Evolutionary conservation across 2,888 invertebrate species (phyloP), one percentile per base, ranked within the genome.

Genomic region (Aproaerema taeniolella): DNA sequence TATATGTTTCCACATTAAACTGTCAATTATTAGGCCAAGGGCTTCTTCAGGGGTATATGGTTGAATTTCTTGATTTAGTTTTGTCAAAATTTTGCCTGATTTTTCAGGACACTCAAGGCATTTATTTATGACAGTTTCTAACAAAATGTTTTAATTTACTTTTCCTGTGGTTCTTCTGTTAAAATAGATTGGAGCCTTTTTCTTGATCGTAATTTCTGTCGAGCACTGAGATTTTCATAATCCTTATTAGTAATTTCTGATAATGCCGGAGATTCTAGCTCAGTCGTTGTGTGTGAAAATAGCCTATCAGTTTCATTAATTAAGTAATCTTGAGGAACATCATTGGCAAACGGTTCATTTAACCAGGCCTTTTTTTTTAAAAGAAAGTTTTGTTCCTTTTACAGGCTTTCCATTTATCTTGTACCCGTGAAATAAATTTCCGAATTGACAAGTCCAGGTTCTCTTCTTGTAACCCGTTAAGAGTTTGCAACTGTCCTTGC

Each of bases 31-130:
- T 6, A 36, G 8, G 20, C 16, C 29, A 29, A 36, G 20, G 20
- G 36, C 36, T 29, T 36, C 28, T 12, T 36, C 36, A 8, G 29
- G 36, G 10, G 36, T 36, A 16, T 28, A 36, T 8, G 36, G 36
- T 13, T 35, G 9, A 10, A 12, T 9, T 10, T 10, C 13, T 8
- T 26, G n/a, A 9, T 9, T 15, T 6, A 20, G 5, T 20, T 20
- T 4, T 6, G 4, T 20, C 7, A 20, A 20, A 20, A 20, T 7
- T 20, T 6, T 7, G 7, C 5, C 4, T 20, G 20, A 7, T 20
- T 20, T 7, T 7, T 4, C 7, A 6, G 20, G 20, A 6, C 5
- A 20, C 7, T 4, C 7, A 20, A 20, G 20, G 7, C 20, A 20
- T 6, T 20, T 4, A 6, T 20, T 20, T 20, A 20, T 20, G 20